Base-by-base conservation (phyloP, 2,113 vertebrate genomes). In the Rhegmatorhina hoffmannsi region DNA sequence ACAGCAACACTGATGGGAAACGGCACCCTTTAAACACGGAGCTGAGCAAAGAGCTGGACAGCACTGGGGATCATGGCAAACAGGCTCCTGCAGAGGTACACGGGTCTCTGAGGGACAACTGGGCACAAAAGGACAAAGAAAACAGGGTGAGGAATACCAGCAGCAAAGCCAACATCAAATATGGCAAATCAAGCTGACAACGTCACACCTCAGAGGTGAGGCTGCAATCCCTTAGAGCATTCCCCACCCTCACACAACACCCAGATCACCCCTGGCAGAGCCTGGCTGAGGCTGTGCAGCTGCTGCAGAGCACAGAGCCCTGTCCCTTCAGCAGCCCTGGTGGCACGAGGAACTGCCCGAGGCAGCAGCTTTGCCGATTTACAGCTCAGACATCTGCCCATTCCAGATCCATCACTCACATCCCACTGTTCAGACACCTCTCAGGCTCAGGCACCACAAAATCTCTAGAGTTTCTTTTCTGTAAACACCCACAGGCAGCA, bases 31-130 rank as follows among this genome's bases (percentile, higher is more conserved):
- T 46, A 64, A 52, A 72, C 4, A 56, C 5, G 12, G 1, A 50
- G 25, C 3, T 1, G 17, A 29, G 15, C 2, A 25, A 64, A 78
- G 79, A 38, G 6, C 49, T 79, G 68, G 47, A 29, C 25, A 44
- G 2, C 6, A 5, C 1, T 52, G 34, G 34, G 60, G 21, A 64
- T 33, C 34, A 33, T 0, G 0, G 25, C 23, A 67, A 58, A 55
- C 0, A 1, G 5, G 3, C 46, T 15, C 3, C 68, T 49, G 60
- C 43, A 18, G 13, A 85, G 47, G 38, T 4, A 58, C 9, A 3
- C 25, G 56, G 16, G 14, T 47, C 7, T 86, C 47, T 29, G 9
- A 76, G 33, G 33, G 40, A 13, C 11, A 40, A 40, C 13, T 40
- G 13, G 40, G 40, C 3, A 73, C 53, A 92, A 52, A 59, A 85